A percentile compares a stretch with the other conserved stretches of the same genome.
Conservation (phyloP, 2,113 vertebrate genomes). For the Xerus inauris region DNA sequence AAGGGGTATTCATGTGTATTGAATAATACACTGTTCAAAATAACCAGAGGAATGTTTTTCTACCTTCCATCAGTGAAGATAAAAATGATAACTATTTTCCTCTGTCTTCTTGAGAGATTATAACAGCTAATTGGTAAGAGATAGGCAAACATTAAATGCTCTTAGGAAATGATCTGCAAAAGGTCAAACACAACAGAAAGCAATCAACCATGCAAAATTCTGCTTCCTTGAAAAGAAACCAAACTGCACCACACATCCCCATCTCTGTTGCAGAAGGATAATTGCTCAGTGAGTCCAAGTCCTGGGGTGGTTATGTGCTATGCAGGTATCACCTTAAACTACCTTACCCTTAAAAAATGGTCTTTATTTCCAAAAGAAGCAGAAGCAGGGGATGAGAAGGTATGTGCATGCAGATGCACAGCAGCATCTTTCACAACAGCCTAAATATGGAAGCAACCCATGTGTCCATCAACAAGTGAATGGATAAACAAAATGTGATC, state of each 20-base stretch:
- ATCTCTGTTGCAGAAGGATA: rapidly evolving
- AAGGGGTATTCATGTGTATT: neutral
- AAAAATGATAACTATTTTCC: neutral
- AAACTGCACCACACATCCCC: rapidly evolving
- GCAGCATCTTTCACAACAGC: neutral
- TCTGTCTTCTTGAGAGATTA: neutral
- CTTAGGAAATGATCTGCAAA: neutral
- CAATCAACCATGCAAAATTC: too few relatives aligned
- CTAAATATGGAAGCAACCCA: too few relatives aligned
- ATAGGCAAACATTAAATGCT: neutral
- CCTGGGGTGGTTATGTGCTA: rapidly evolving
- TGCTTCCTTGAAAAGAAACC: neutral
- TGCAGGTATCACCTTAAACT: neutral
- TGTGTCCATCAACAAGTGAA: too few relatives aligned
- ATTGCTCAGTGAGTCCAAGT: neutral
- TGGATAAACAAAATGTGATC: neutral
- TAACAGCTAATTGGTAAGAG: neutral
- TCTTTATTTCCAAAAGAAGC: neutral
- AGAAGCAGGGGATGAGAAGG: too few relatives aligned
- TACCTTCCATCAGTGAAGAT: neutral
- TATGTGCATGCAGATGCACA: neutral
- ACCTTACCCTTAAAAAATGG: neutral
- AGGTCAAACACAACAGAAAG: neutral
- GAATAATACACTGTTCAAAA: neutral
- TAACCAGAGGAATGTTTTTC: neutral